These are phyloP conservation scores for Amitus sp. DNA, from an alignment of 2,888 invertebrate genomes.

Conservation along the genomic window DNA sequence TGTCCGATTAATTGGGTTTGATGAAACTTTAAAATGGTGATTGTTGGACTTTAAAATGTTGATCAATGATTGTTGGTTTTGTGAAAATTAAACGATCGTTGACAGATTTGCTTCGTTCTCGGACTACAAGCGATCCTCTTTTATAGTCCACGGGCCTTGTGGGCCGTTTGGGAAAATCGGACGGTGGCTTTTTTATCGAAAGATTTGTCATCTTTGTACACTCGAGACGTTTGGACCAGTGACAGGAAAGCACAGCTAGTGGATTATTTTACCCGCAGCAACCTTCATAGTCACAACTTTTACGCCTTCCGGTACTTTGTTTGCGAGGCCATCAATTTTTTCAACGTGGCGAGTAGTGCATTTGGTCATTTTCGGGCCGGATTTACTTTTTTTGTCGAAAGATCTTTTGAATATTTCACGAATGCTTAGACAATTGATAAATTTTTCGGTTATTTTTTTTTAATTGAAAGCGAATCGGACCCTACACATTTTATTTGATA, in stretches of 20 bases:
- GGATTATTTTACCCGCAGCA: constrained; percentile 69
- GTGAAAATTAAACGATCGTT: constrained; percentile 6
- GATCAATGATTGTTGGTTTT: no score
- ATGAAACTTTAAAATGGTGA: no score
- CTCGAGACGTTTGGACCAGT: constrained; percentile 70
- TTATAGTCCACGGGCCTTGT: constrained; percentile 76
- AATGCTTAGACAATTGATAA: no score
- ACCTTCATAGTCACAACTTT: constrained; percentile 70
- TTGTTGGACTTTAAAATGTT: no score
- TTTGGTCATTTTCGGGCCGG: no score
- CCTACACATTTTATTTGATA: no score
- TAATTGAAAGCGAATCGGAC: no score
- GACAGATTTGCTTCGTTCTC: constrained; percentile 71
- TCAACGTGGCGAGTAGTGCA: constrained; percentile 79
- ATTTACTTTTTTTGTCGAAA: constrained; percentile 9
- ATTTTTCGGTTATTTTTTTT: no score
- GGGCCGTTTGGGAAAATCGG: constrained; percentile 79
- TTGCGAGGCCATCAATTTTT: constrained; percentile 79
- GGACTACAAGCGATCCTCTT: constrained; percentile 75
- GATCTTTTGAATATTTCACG: background rate
- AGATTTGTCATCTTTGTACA: constrained; percentile 69
- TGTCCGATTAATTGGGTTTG: no score
- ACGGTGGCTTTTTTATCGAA: constrained; percentile 71
- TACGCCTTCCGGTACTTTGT: constrained; percentile 76
- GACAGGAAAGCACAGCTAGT: constrained; percentile 69